Base-by-base conservation (phyloP, 2,888 invertebrate genomes). In the Axea sp. region DNA sequence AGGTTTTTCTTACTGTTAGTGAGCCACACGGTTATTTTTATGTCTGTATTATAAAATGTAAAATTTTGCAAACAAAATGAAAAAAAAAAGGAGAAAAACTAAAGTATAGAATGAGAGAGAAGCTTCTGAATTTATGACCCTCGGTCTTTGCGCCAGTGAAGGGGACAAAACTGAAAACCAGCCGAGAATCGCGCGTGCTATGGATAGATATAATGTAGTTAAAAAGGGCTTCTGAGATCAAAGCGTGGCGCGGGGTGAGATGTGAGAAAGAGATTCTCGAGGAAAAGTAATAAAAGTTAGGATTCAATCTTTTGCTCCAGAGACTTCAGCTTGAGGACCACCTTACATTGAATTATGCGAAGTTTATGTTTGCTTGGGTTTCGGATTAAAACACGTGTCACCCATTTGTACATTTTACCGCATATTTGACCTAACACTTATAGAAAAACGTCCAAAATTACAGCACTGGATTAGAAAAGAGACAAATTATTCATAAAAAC, bases 71-170 rank as follows among this genome's bases (percentile, higher is more conserved):
- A n/a, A n/a, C n/a, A n/a, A n/a, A n/a, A n/a, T n/a, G n/a, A n/a
- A n/a, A n/a, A n/a, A n/a, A n/a, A n/a, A n/a, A n/a, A n/a, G n/a
- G n/a, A n/a, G n/a, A n/a, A 53, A 60, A 62, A 41, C n/a, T 57
- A 73, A 76, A 80, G 79, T 82, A 82, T 83, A 80, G 80, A 81
- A 81, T 80, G 83, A 84, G 81, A 62, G 55, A 39, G 53, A 74
- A 19, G 35, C 57, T 78, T 76, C 73, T 74, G 77, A 80, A 82
- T 84, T 80, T 80, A 80, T 81, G 77, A 49, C 49, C 47, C 31
- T 19, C 9, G 55, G 33, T 15, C 53, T 39, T 53, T 22, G 35
- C 31, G 49, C 35, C 31, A 47, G 9, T 15, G 12, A 33, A 55
- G 64, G 64, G 53, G 53, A 76, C 76, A 76, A 80, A 82, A 82